Percentiles rank a stretch among this genome's conserved stretches.
Conservation (phyloP, 2,113 vertebrate species). For the Otolemur garnettii region DNA sequence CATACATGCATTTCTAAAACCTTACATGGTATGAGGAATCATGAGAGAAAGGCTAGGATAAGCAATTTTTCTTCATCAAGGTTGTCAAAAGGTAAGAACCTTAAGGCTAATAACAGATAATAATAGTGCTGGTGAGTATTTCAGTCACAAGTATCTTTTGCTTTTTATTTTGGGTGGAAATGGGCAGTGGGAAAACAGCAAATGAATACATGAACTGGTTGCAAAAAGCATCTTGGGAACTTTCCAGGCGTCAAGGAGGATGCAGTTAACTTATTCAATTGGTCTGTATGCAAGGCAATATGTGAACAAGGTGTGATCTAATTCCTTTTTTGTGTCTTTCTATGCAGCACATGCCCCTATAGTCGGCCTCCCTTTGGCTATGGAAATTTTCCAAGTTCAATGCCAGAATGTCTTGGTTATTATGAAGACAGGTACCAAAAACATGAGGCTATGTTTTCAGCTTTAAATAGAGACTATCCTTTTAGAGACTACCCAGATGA, state of each 20-base stretch:
- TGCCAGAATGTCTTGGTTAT: conserved; percentile 84
- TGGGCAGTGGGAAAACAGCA: not conserved
- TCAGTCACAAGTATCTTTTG: not conserved
- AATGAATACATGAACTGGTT: not conserved
- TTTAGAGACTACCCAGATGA: conserved; percentile 82
- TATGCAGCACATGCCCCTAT: conserved; percentile 87
- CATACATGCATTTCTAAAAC: not conserved
- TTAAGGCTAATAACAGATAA: not conserved
- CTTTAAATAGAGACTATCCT: conserved; percentile 83
- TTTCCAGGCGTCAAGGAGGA: not conserved
- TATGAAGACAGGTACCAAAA: conserved; percentile 86
- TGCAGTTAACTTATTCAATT: not conserved
- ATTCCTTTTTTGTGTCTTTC: conserved; percentile 75
- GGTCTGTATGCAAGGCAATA: conserved; percentile 47
- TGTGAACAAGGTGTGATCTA: conserved; percentile 45
- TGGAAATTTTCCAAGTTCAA: conserved; percentile 83
- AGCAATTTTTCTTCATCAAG: conserved; percentile 6
- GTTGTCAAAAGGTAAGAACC: conserved; percentile 4
- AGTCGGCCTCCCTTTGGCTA: conserved; percentile 85
- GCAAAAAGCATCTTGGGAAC: conserved; percentile 2
- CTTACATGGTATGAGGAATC: not conserved
- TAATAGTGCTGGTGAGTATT: not conserved
- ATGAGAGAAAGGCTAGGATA: conserved; percentile 1
- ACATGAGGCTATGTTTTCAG: conserved; percentile 84
- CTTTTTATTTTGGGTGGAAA: not conserved